These are phyloP conservation scores for Pteromalus puparum DNA, from an alignment of 1,140 invertebrate species.

Conservation along the genomic window DNA sequence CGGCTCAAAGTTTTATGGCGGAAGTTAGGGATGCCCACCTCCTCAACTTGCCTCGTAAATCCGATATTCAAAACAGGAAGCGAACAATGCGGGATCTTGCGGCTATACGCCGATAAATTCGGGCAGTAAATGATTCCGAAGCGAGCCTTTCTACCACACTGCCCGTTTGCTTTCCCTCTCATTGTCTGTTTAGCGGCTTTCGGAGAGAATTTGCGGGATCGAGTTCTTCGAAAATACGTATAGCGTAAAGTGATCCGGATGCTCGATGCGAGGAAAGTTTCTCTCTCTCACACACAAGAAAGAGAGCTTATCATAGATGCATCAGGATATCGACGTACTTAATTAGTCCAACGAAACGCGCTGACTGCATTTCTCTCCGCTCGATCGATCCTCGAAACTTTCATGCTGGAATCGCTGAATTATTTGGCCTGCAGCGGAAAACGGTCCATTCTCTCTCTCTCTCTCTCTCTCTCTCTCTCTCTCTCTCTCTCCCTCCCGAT, in stretches of 20 bases:
- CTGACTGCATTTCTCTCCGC: too few relatives aligned
- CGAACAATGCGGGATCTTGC: conserved; percentile 56
- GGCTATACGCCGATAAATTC: background rate
- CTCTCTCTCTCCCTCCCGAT: background rate
- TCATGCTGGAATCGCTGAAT: background rate
- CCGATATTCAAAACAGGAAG: conserved; percentile 68
- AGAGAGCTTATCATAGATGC: too few relatives aligned
- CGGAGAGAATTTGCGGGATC: too few relatives aligned
- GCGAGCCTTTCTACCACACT: background rate
- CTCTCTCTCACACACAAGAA: too few relatives aligned
- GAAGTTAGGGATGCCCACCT: conserved; percentile 58
- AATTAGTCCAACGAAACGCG: too few relatives aligned
- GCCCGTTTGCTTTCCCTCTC: background rate
- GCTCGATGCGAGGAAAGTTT: too few relatives aligned
- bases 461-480: background rate
- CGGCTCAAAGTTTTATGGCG: conserved; percentile 62
- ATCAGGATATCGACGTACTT: too few relatives aligned
- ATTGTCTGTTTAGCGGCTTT: background rate
- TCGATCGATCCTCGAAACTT: background rate
- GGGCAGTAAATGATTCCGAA: background rate
- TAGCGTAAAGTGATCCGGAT: too few relatives aligned
- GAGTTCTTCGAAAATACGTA: too few relatives aligned
- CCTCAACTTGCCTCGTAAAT: conserved; percentile 66
- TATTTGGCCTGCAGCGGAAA: background rate
- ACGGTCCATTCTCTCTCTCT: background rate